Conservation (phyloP, 2,113 vertebrate species). For the Grallaria varia region DNA sequence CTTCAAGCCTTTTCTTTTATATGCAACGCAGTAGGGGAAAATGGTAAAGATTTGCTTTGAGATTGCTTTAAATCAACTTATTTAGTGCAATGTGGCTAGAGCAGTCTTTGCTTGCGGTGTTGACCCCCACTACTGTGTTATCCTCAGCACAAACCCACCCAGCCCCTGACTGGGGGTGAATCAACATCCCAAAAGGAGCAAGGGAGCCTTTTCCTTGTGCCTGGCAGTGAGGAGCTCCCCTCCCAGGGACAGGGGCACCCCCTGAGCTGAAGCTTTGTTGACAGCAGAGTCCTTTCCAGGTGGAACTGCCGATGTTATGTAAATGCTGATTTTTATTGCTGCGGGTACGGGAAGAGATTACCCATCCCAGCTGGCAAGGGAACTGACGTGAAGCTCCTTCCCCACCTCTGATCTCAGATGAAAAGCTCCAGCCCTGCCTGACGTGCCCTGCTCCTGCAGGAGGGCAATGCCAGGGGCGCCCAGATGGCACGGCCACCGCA, state of each 20-base stretch:
- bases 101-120: not conserved
- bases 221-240: not conserved
- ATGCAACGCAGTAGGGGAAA: not conserved
- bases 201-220: not conserved
- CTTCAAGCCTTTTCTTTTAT: not conserved
- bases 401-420: conserved; percentile 16
- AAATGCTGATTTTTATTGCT: not conserved
- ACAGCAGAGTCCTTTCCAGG: not conserved
- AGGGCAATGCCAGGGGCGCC: fast-evolving
- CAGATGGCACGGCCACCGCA: not conserved
- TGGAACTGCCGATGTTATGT: not conserved
- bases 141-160: not conserved
- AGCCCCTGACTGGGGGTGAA: not conserved
- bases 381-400: not conserved
- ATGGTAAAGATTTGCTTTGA: not conserved
- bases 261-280: not conserved
- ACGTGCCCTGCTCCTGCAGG: not conserved
- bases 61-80: not conserved
- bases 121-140: not conserved
- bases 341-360: not conserved
- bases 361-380: not conserved
- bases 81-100: not conserved
- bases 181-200: not conserved
- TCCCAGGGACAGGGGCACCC: not conserved
- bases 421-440: not conserved